Evolutionary conservation across 2,888 invertebrate species (phyloP).

Genomic region (Aleiodes testaceus): DNA sequence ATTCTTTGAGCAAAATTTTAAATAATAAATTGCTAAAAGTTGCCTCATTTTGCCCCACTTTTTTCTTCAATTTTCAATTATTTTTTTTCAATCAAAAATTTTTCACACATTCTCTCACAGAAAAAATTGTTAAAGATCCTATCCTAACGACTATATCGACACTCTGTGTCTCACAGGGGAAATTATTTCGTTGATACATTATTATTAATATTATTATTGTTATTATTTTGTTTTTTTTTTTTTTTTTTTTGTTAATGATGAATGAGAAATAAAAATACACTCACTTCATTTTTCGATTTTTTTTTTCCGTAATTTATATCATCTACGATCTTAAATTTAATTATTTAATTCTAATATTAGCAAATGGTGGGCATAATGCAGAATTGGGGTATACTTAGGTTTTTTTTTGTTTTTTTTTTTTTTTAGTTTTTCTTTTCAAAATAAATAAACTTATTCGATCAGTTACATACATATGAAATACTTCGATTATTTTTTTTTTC

Average conservation of each 20-base stretch:
- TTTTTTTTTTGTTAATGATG: conserved; percentile 42
- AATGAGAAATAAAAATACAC: conserved; percentile 36
- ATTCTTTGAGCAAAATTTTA: conserved; percentile 56
- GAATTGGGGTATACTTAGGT: conserved; percentile 26
- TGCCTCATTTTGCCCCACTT: background rate
- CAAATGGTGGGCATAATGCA: conserved; percentile 25
- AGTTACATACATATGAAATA: conserved; percentile 46
- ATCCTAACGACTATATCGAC: conserved; percentile 42
- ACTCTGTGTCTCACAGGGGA: conserved; percentile 32
- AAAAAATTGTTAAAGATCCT: conserved; percentile 22
- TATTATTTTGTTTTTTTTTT: conserved; percentile 45
- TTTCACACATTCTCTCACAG: background rate
- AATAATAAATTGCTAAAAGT: conserved; percentile 36
- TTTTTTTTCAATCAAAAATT: background rate
- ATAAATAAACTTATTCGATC: conserved; percentile 43
- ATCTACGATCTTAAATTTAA: conserved; percentile 41
- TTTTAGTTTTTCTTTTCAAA: conserved; percentile 18
- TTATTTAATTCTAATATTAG: conserved; percentile 15
- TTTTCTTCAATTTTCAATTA: conserved; percentile 1
- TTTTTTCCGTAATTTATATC: conserved; percentile 18
- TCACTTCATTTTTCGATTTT: conserved; percentile 31
- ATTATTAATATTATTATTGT: conserved; percentile 35
- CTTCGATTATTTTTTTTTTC: conserved; percentile 39
- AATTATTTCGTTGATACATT: conserved; percentile 36
- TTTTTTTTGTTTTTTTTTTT: too few relatives aligned